Evolutionary conservation across 2,797 vertebrate genomes (phyloP), one percentile per base, ranked within the genome.

Genomic region (Acanthis flammea): DNA sequence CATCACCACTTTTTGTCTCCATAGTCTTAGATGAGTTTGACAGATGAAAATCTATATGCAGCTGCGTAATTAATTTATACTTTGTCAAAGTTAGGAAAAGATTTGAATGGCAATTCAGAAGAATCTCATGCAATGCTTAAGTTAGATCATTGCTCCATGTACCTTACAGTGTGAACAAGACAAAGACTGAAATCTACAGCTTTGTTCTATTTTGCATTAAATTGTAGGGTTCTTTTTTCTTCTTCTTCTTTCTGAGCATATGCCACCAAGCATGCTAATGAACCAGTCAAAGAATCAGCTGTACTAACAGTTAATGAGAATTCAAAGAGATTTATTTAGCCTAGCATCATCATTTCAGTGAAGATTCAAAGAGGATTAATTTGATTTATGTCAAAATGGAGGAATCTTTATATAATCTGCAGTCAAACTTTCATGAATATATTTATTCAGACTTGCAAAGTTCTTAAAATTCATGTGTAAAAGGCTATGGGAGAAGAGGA

Each of bases 231-330:
- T 92, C 75, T 71, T 85, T 91, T 94, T 91, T 92, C 45, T 74
- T 70, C 84, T 83, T 95, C 89, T 95, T 67, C 51, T 89, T 92
- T 94, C 95, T 90, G 93, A 97, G 96, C 91, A 97, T 96, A 96
- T 96, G 95, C 91, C 89, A 58, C 74, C 67, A 96, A 97, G 80
- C 94, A 97, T 97, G 95, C 78, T 95, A 92, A 97, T 94, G 96
- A 98, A 88, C 71, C 66, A 96, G 92, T 96, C 97, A 97, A 97
- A 97, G 95, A 97, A 97, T 98, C 97, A 97, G 80, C 90, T 95
- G 91, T 96, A 86, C 92, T 91, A 96, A 92, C 78, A 93, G 87
- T 96, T 97, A 97, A 96, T 85, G 94, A 97, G 82, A 94, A 93
- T 94, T 97, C 94, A 95, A 95, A 94, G 91, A 74, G 90, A 94